A percentile compares a stretch with the other conserved stretches of the same genome.
Conservation (phyloP, 2,797 vertebrate species). For the Cottoperca gobio region DNA sequence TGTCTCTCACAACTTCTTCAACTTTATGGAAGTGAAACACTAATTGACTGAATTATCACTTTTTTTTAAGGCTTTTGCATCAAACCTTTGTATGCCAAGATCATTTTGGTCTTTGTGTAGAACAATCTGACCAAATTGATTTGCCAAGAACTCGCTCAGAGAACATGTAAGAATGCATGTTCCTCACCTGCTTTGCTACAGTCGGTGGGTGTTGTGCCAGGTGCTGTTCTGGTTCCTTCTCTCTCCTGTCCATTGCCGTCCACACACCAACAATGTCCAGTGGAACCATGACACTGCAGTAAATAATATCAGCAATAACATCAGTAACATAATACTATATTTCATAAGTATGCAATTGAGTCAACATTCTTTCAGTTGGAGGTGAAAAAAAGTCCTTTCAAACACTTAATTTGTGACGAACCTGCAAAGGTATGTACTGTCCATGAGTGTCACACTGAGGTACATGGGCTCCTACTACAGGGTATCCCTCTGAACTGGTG, state of each 20-base stretch:
- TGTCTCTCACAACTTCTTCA: background rate
- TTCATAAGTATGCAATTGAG: background rate
- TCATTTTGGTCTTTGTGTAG: background rate
- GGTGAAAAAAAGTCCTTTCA: background rate
- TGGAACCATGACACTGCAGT: constrained; percentile 85
- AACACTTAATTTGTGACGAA: constrained; percentile 3
- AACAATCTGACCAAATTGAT: background rate
- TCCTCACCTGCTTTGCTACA: constrained; percentile 83
- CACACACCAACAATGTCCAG: constrained; percentile 93
- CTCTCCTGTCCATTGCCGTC: constrained; percentile 84
- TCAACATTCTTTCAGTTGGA: background rate
- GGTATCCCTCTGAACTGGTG: constrained; percentile 45
- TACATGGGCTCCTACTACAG: constrained; percentile 59
- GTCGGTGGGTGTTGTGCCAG: constrained; percentile 70
- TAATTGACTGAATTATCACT: background rate
- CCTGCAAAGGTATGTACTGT: constrained; percentile 79
- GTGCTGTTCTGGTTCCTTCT: constrained; percentile 79
- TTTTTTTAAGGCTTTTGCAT: background rate
- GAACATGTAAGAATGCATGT: background rate
- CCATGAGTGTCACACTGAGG: constrained; percentile 79
- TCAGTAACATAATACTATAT: background rate
- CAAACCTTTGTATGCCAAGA: background rate
- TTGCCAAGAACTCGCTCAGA: too few species aligned
- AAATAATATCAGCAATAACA: background rate
- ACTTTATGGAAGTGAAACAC: background rate